A percentile compares a stretch with the other conserved stretches of the same genome.
These are phyloP conservation scores for Podargus strigoides DNA, from an alignment of 2,797 vertebrate genomes.

Conservation along the genomic window DNA sequence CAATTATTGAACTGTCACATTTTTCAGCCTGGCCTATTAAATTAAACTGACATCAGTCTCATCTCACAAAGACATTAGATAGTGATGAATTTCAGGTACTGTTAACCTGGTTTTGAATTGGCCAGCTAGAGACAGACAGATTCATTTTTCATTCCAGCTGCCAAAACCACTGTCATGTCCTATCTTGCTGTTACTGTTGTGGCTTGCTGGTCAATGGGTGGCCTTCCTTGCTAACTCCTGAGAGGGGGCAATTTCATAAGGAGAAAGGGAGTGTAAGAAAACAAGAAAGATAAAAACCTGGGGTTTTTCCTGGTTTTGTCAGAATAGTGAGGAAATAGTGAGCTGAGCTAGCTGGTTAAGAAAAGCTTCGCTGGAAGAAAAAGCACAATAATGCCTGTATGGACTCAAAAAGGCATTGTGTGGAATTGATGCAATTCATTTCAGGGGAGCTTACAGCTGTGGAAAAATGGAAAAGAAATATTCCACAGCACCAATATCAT, in stretches of 20 bases:
- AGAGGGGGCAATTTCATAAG: neutral
- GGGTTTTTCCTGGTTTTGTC: neutral
- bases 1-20: constrained; percentile 63
- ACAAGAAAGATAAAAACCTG: neutral
- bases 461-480: neutral
- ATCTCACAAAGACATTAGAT: constrained; percentile 62
- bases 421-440: neutral
- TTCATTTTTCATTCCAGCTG: constrained; percentile 47
- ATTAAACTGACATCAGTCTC: constrained; percentile 67
- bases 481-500: neutral
- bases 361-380: neutral
- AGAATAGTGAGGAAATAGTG: neutral
- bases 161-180: neutral
- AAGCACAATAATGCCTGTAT: neutral
- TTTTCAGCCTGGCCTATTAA: constrained; percentile 63
- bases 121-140: constrained; percentile 40
- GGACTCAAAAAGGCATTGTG: neutral
- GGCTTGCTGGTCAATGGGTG: constrained; percentile 11
- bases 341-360: neutral
- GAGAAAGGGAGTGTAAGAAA: neutral
- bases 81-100: constrained; percentile 63
- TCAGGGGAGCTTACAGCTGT: neutral
- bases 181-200: neutral
- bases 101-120: constrained; percentile 63
- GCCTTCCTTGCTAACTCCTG: neutral